phyloP scores from a whole-genome alignment of 2,113 vertebrate species.

The Trogon melanurus region DNA sequence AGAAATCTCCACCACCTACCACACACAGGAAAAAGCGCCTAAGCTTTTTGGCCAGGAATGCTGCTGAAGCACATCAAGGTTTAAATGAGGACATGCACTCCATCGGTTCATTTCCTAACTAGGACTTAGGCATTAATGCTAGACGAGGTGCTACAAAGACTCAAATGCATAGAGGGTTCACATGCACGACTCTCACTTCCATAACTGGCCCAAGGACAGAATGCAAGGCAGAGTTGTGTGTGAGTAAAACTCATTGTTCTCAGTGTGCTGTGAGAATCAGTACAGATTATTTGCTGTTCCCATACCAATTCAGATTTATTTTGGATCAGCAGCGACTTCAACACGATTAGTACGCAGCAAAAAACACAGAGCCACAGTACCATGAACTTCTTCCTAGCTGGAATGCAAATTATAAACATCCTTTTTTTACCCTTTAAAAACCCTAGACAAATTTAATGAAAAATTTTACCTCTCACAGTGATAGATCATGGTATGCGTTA shows the following conservation, averaged over 20 bases:
- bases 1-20: background rate
- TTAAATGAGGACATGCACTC: slow-evolving; percentile 35
- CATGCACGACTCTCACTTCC: background rate
- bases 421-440: background rate
- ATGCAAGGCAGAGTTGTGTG: background rate
- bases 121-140: slow-evolving; percentile 25
- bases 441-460: background rate
- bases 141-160: background rate
- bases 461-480: background rate
- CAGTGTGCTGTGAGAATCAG: slow-evolving; percentile 33
- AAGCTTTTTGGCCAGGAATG: background rate
- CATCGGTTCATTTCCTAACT: slow-evolving; percentile 22
- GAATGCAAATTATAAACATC: background rate
- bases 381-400: background rate
- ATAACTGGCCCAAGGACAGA: background rate
- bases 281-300: slow-evolving; percentile 60
- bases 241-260: slow-evolving; percentile 59
- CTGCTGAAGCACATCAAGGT: background rate
- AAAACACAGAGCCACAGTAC: background rate
- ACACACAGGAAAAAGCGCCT: background rate
- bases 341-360: background rate
- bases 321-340: slow-evolving; percentile 54
- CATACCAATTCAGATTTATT: slow-evolving; percentile 61
- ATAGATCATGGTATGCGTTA: background rate
- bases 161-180: slow-evolving; percentile 29